Base-by-base conservation (phyloP, 2,797 vertebrate species). In the Allobates femoralis region DNA sequence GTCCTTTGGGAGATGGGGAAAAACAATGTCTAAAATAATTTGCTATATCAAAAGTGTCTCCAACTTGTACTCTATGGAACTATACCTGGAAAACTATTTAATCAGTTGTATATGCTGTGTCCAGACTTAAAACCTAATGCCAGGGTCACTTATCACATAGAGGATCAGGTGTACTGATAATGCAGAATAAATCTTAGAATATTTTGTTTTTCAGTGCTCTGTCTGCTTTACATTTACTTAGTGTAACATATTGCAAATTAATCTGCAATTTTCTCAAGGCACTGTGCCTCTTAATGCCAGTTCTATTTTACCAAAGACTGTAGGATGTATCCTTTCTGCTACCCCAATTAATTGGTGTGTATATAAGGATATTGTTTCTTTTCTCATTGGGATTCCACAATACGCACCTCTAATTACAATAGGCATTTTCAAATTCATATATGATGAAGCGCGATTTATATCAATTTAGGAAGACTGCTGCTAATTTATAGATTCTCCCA, bases 11-110 rank as follows among this genome's bases (percentile, higher is more conserved):
- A 60, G 56, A 58, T 41, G 18, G 37, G 74, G 85, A 64, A 34
- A 71, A 79, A 15, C 60, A 71, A 79, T 83, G 21, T 66, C 67
- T 79, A 62, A 76, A 78, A 71, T 58, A 78, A 78, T 69, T 82
- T 58, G 26, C 30, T 81, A 55, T 53, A n/a, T 71, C 23, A n/a
- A 67, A 30, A 75, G 34, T 79, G 14, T 37, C 18, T 79, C 56
- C 32, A 23, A 18, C 28, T 41, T 76, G 23, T 34, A 37, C 23
- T 37, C 7, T 41, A n/a, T 66, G 18, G 16, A 19, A 15, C 26
- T 73, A 5, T 34, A 55, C 64, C 16, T 53, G 26, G 11, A 53
- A 23, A n/a, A 56, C 34, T 18, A 41, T 79, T 62, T 79, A 6
- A 55, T 41, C 56, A 67, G 51, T 32, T 32, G 15, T 77, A 6